phyloP scores from a whole-genome alignment of 2,113 vertebrate species.

The Microcebus murinus region DNA sequence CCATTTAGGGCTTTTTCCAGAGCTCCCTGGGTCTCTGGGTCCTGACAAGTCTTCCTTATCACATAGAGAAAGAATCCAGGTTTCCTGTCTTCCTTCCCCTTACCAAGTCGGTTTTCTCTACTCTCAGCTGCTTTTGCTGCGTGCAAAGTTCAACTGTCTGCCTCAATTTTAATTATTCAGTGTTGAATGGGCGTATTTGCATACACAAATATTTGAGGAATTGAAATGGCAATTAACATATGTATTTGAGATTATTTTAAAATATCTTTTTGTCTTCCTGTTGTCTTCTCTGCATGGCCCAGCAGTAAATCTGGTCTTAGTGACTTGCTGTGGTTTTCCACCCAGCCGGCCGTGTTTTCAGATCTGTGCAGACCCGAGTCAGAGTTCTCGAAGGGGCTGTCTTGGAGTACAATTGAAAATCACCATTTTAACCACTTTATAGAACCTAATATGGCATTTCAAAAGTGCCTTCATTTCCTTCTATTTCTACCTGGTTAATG shows the following conservation, averaged over 20 bases:
- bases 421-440: not conserved
- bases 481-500: not conserved
- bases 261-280: slow-evolving; percentile 3
- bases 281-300: not conserved
- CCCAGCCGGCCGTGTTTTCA: not conserved
- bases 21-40: not conserved
- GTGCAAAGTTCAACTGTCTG: not conserved
- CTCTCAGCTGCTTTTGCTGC: not conserved
- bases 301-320: not conserved
- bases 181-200: slow-evolving; percentile 48
- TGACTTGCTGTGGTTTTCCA: not conserved
- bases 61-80: not conserved
- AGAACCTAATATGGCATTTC: slow-evolving; percentile 3
- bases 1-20: not conserved
- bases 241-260: slow-evolving; percentile 18
- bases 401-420: slow-evolving; percentile 42
- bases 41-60: not conserved
- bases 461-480: not conserved
- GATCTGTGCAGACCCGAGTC: not conserved
- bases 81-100: not conserved
- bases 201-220: slow-evolving; percentile 65
- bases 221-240: slow-evolving; percentile 63
- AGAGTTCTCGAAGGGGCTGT: not conserved
- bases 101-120: not conserved
- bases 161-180: slow-evolving; percentile 56